Percentiles rank a stretch among this genome's conserved stretches.
Conservation (phyloP, 2,888 invertebrate genomes). For the Amphipoea lucens region DNA sequence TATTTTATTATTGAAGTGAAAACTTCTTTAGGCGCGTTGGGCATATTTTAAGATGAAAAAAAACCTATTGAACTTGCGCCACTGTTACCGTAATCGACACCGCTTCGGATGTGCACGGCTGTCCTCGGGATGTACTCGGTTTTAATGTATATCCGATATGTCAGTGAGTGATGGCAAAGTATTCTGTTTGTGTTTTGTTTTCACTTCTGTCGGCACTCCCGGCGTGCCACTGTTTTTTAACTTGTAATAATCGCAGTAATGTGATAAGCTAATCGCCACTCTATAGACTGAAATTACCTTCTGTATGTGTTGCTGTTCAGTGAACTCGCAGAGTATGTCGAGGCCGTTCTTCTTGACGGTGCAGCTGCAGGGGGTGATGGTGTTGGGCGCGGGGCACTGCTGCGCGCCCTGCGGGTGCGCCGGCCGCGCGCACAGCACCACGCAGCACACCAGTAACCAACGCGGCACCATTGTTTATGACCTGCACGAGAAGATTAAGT, state of each 20-base stretch:
- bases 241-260: neutral
- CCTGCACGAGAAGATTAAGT: slow-evolving; percentile 67
- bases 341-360: slow-evolving; percentile 96
- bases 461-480: slow-evolving; percentile 87
- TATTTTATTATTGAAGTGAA: too few relatives aligned
- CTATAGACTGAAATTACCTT: slow-evolving; percentile 71
- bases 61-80: too few relatives aligned
- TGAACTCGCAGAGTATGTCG: slow-evolving; percentile 96
- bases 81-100: too few relatives aligned
- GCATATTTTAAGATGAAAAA: too few relatives aligned
- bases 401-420: slow-evolving; percentile 90
- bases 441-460: slow-evolving; percentile 89
- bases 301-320: slow-evolving; percentile 94
- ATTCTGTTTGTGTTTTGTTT: too few relatives aligned
- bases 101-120: too few relatives aligned
- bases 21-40: too few relatives aligned
- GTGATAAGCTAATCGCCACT: neutral
- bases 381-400: slow-evolving; percentile 93
- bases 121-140: too few relatives aligned
- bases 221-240: neutral
- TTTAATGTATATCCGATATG: too few relatives aligned
- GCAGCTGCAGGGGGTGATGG: slow-evolving; percentile 95
- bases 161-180: too few relatives aligned
- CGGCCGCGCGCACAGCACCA: slow-evolving; percentile 89
- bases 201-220: too few relatives aligned